Evolutionary conservation across 2,888 invertebrate species (phyloP), one percentile per base, ranked within the genome.

Genomic region (Torymus tubicola): DNA sequence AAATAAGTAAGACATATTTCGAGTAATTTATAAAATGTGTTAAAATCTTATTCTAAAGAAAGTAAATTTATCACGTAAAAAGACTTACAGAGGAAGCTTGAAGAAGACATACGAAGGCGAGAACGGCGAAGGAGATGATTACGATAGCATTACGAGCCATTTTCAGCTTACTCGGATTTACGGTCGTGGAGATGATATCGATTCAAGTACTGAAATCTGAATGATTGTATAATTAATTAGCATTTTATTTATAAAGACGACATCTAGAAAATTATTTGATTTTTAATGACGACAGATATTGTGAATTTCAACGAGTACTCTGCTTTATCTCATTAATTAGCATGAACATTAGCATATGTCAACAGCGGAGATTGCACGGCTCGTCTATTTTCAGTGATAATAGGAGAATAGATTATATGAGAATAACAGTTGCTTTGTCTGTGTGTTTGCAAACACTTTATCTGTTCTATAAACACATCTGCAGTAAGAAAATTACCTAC

Each of bases 101-200:
- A 2, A 69, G 31, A 14, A 76, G 11, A 53, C 69, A 76, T 10
- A 31, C 14, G 4, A 69, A 69, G 53, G 53, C 69, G 16, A 76
- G 55, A 63, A 52, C n/a, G 8, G 18, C 31, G 14, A 75, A 31
- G 13, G 53, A n/a, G 42, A 65, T 16, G 0, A 11, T 13, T 10
- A 63, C 5, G 14, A 69, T 52, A 31, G 14, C 4, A 24, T 57
- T 24, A 18, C 76, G 76, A 55, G 63, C 55, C 76, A 76, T 76
- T 13, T 61, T 76, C 14, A 5, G 24, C 5, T 5, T 13, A 55
- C 13, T 58, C 5, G 3, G 4, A 31, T 31, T 60, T 31, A 16
- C 31, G 12, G 4, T 12, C 3, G 13, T 16, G 31, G 58, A 18
- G 58, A 18, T 58, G 13, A n/a, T 60, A 24, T 55, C 16, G 16